Evolutionary conservation across 2,888 invertebrate species (phyloP).

Genomic region (Monoplex corrugatus): DNA sequence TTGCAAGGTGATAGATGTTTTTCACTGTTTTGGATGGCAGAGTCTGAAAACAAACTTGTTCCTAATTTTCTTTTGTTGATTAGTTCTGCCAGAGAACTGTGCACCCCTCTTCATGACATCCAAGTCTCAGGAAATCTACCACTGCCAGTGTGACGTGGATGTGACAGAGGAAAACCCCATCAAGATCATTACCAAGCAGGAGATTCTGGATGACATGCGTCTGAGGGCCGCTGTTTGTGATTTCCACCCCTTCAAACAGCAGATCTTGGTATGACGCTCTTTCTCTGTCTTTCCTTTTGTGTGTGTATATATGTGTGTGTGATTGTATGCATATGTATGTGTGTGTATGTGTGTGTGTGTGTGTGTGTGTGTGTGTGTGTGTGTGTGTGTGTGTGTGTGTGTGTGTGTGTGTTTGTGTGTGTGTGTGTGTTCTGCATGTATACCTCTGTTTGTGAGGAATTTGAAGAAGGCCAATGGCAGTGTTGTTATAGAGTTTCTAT

Average conservation of each 20-base stretch:
- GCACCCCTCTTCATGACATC: conserved; percentile 79
- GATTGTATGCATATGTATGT: background rate
- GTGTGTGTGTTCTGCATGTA: too few relatives aligned
- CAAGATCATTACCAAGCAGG: conserved; percentile 78
- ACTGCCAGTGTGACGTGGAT: conserved; percentile 77
- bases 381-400: background rate
- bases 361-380: background rate
- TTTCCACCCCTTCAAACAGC: conserved; percentile 78
- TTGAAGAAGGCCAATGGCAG: too few relatives aligned
- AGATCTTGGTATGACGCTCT: conserved; percentile 72
- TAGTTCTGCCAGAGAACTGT: conserved; percentile 77
- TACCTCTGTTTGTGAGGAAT: too few relatives aligned
- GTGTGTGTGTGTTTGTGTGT: background rate
- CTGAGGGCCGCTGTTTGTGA: conserved; percentile 80
- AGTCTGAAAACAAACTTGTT: too few relatives aligned
- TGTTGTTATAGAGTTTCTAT: too few relatives aligned
- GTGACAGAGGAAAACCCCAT: conserved; percentile 78
- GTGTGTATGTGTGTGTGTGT: background rate
- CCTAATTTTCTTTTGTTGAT: background rate
- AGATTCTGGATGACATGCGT: conserved; percentile 78
- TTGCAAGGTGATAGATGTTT: too few relatives aligned
- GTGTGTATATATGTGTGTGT: background rate
- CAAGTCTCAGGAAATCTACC: conserved; percentile 80
- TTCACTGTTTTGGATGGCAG: too few relatives aligned
- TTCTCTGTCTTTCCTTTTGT: background rate